Conservation (phyloP, 1,140 invertebrate species). For the Heliothis virescens region DNA sequence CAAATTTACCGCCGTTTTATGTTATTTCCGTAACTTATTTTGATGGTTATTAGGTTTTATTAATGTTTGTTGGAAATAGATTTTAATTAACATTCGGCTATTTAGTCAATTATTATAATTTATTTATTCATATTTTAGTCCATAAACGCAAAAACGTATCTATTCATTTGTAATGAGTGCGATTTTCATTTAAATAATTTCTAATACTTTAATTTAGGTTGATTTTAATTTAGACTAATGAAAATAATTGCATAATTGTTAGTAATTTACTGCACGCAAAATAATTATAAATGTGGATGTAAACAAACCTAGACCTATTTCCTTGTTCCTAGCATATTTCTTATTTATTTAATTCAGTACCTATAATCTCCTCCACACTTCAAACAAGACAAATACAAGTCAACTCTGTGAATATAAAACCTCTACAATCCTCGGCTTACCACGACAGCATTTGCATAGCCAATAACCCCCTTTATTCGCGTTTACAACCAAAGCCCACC, state of each 20-base stretch:
- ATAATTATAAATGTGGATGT: too few species aligned
- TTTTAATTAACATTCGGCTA: not conserved
- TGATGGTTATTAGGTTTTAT: slow-evolving; percentile 1
- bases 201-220: too few species aligned
- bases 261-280: too few species aligned
- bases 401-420: too few species aligned
- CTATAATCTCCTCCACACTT: too few species aligned
- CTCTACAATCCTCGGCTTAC: not conserved
- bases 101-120: not conserved
- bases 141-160: too few species aligned
- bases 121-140: not conserved
- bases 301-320: too few species aligned
- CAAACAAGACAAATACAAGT: too few species aligned
- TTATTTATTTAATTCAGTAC: too few species aligned
- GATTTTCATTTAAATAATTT: not conserved
- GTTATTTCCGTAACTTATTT: slow-evolving; percentile 15
- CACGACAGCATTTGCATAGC: not conserved
- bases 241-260: too few species aligned
- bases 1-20: not conserved
- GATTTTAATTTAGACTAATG: too few species aligned
- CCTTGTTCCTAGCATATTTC: too few species aligned
- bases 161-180: not conserved
- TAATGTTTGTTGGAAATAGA: not conserved
- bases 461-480: not conserved
- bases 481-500: not conserved